Evolutionary conservation across 2,888 invertebrate species (phyloP).

Genomic region (Trichacis sp.): DNA sequence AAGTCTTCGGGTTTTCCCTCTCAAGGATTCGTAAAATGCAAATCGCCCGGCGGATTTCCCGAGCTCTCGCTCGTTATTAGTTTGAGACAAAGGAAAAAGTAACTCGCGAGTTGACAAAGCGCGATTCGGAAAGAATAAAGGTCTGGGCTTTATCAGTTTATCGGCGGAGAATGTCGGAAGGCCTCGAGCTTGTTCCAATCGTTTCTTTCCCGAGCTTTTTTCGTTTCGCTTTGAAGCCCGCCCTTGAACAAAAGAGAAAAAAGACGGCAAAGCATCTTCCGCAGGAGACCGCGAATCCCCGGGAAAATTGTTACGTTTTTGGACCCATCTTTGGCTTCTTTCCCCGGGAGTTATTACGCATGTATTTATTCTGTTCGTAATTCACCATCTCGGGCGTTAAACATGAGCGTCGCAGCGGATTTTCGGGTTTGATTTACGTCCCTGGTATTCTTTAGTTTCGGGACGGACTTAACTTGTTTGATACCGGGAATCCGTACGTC

Average conservation of each 20-base stretch:
- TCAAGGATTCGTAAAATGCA: conserved; percentile 7
- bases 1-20: not conserved
- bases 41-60: not conserved
- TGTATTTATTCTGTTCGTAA: conserved; percentile 39
- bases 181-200: not conserved
- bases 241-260: not conserved
- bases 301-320: not conserved
- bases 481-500: too few species aligned
- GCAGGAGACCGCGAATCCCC: not conserved
- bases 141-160: conserved; percentile 34
- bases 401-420: not conserved
- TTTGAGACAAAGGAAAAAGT: conserved; percentile 38
- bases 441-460: not conserved
- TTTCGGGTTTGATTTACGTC: conserved; percentile 6
- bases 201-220: not conserved
- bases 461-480: not conserved
- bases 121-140: not conserved
- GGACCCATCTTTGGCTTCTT: not conserved
- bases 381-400: conserved; percentile 14
- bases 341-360: conserved; percentile 6
- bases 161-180: conserved; percentile 22
- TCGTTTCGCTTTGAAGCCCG: not conserved
- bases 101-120: conserved; percentile 32
- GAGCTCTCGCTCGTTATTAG: conserved; percentile 38
- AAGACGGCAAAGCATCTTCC: not conserved